Percentiles rank a stretch among this genome's conserved stretches.
Conservation (phyloP, 2,797 vertebrate species). For the Octomys mimax region DNA sequence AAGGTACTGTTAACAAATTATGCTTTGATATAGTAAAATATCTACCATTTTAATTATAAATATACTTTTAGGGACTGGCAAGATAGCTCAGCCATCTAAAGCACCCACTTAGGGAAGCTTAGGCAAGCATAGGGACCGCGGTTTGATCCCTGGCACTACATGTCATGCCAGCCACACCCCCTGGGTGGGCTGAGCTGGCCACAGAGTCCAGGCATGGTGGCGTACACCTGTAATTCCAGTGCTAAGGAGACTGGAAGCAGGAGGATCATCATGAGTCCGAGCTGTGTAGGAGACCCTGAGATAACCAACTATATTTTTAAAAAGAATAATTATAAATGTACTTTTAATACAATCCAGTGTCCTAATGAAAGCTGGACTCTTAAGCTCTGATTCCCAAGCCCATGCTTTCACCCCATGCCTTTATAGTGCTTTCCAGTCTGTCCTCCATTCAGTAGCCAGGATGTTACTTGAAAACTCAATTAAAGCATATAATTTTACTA, state of each 20-base stretch:
- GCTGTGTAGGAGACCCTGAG: no score
- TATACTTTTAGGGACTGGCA: neutral
- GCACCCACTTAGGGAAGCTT: no score
- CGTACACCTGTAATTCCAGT: no score
- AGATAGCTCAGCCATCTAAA: no score
- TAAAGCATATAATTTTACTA: neutral
- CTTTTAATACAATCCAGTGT: neutral
- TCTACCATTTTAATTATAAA: neutral
- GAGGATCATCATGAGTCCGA: no score
- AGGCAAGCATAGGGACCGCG: no score
- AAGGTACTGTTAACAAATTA: constrained; percentile 16
- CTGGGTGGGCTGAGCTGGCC: no score
- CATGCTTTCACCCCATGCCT: neutral
- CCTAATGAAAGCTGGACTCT: neutral
- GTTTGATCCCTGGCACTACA: no score
- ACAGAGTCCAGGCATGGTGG: no score
- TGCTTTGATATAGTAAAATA: neutral
- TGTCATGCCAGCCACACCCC: no score
- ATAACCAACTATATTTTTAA: no score
- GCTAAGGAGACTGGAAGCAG: no score
- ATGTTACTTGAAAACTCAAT: neutral
- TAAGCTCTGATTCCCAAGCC: neutral
- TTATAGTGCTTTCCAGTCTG: neutral
- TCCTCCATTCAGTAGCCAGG: neutral
- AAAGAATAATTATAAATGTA: neutral